Evolutionary conservation across 2,113 vertebrate genomes (phyloP).

Genomic region (Vimba vimba): DNA sequence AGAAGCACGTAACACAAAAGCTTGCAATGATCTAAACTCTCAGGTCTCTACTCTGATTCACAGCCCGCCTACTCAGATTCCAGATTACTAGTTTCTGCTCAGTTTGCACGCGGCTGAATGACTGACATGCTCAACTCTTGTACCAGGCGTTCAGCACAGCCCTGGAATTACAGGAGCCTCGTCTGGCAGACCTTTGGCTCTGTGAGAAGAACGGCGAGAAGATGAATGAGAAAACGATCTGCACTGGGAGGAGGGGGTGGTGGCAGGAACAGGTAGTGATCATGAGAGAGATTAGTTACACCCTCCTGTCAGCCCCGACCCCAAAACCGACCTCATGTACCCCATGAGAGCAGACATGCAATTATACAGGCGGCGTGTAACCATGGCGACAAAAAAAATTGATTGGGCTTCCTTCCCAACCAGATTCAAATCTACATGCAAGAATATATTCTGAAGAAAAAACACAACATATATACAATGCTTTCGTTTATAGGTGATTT

Average conservation of each 20-base stretch:
- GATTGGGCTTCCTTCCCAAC: constrained; percentile 24
- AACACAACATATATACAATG: neutral
- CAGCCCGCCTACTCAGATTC: constrained; percentile 65
- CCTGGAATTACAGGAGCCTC: constrained; percentile 74
- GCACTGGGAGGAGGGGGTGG: constrained; percentile 66
- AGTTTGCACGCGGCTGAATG: constrained; percentile 74
- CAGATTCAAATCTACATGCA: constrained; percentile 1
- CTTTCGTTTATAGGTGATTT: neutral
- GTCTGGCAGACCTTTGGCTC: constrained; percentile 74
- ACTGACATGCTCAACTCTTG: constrained; percentile 75
- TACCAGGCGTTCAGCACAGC: constrained; percentile 70
- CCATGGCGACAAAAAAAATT: constrained; percentile 24
- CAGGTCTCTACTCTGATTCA: constrained; percentile 22
- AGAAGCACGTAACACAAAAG: neutral
- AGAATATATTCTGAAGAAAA: neutral
- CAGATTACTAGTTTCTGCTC: constrained; percentile 75
- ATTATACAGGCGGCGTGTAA: constrained; percentile 27
- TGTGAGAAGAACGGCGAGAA: constrained; percentile 70
- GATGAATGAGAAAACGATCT: constrained; percentile 78
- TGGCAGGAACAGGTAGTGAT: constrained; percentile 69
- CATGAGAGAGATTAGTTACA: constrained; percentile 59
- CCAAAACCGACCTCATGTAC: constrained; percentile 42
- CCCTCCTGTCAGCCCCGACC: constrained; percentile 18
- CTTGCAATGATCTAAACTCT: constrained; percentile 17
- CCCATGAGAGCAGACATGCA: constrained; percentile 19